phyloP scores from a whole-genome alignment of 2,797 vertebrate genomes.

The Heteromormyrus szaboi region DNA sequence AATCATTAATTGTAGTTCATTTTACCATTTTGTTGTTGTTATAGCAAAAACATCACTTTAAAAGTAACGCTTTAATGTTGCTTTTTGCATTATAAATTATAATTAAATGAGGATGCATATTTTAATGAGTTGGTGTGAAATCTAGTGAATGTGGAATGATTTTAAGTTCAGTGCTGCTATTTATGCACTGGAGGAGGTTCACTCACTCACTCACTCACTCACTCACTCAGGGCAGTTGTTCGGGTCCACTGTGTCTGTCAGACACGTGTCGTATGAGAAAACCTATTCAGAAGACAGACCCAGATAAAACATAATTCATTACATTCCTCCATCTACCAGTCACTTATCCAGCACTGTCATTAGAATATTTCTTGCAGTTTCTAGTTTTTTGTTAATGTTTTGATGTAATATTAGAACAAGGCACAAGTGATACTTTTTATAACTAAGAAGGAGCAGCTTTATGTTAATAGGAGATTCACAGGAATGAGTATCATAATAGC shows the following conservation, averaged over 20 bases:
- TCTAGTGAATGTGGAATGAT: background rate
- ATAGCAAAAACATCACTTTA: background rate
- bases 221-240: background rate
- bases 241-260: background rate
- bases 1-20: background rate
- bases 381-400: background rate
- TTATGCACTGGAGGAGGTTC: background rate
- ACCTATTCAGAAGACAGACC: background rate
- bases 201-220: background rate
- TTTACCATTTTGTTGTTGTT: background rate
- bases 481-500: background rate
- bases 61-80: background rate
- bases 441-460: background rate
- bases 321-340: background rate
- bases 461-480: background rate
- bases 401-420: background rate
- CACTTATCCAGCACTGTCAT: background rate
- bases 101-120: background rate
- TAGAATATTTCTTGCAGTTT: background rate
- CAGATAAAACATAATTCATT: background rate
- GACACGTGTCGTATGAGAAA: background rate
- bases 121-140: background rate
- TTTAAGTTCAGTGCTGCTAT: background rate
- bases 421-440: background rate
- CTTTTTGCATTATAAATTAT: background rate